Evolutionary conservation across 2,888 invertebrate genomes (phyloP).

Genomic region (Pyrochroa serraticornis): DNA sequence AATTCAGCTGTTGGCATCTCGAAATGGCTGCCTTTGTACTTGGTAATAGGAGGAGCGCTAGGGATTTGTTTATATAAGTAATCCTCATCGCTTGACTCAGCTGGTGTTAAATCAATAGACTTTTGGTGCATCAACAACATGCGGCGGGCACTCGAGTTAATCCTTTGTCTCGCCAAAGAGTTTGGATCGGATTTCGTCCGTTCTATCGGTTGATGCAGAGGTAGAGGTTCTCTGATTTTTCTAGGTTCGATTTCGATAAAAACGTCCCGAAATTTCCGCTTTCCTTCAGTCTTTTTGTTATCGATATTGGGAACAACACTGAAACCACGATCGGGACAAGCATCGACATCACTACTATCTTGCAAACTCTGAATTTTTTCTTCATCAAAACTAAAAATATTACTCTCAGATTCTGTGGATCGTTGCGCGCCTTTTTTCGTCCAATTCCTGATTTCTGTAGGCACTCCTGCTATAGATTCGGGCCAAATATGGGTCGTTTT

Average conservation of each 20-base stretch:
- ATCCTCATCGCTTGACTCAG: constrained; percentile 85
- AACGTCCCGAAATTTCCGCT: constrained; percentile 54
- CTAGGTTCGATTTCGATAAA: constrained; percentile 74
- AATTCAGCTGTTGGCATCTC: constrained; percentile 59
- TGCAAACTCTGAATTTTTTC: constrained; percentile 76
- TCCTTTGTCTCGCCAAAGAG: constrained; percentile 73
- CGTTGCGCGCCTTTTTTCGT: constrained; percentile 57
- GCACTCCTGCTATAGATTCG: constrained; percentile 61
- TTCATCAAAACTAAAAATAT: constrained; percentile 78
- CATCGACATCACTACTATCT: constrained; percentile 56
- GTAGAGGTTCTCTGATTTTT: constrained; percentile 52
- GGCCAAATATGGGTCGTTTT: constrained; percentile 63
- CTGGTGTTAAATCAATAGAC: constrained; percentile 83
- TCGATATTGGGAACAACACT: constrained; percentile 53
- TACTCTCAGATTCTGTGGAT: constrained; percentile 72
- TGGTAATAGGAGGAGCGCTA: constrained; percentile 75
- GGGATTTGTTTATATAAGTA: constrained; percentile 76
- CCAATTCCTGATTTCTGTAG: constrained; percentile 60
- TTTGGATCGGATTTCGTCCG: constrained; percentile 88
- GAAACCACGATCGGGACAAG: constrained; percentile 45
- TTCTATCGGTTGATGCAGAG: constrained; percentile 75
- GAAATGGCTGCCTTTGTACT: constrained; percentile 59
- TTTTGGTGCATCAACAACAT: constrained; percentile 85
- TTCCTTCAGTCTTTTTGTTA: constrained; percentile 40
- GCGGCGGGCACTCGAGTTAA: constrained; percentile 75